A percentile compares a stretch with the other conserved stretches of the same genome.
Evolutionary conservation across 2,888 invertebrate genomes (phyloP).

Genomic region (Amphipyra berbera): DNA sequence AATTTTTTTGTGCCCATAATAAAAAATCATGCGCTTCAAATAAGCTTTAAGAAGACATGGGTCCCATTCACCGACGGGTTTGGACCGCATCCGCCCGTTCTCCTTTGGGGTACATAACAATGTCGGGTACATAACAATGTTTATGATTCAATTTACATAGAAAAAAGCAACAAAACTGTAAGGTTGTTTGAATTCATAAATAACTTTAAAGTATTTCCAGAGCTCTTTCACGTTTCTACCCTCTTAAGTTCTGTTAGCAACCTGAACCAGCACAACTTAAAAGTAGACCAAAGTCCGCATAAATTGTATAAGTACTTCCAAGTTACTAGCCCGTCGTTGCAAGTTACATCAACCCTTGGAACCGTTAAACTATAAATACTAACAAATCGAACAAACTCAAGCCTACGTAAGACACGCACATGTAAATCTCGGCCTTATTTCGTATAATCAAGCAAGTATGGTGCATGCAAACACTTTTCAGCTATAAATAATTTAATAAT

Average conservation of each 20-base stretch:
- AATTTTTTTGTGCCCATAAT: too few relatives aligned
- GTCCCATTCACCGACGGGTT: too few relatives aligned
- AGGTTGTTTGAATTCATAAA: not conserved
- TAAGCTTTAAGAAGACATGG: too few relatives aligned
- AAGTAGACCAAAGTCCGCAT: slow-evolving; percentile 29
- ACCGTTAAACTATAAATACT: slow-evolving; percentile 46
- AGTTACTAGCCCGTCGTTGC: slow-evolving; percentile 8
- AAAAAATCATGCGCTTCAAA: too few relatives aligned
- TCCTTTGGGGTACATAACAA: too few relatives aligned
- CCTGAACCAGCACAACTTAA: slow-evolving; percentile 4
- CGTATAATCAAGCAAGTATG: slow-evolving; percentile 31
- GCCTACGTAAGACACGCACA: slow-evolving; percentile 51
- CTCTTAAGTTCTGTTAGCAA: too few relatives aligned
- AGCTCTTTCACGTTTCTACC: not conserved
- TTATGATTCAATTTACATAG: too few relatives aligned
- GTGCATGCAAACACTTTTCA: slow-evolving; percentile 41
- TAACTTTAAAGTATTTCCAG: not conserved
- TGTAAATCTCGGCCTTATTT: slow-evolving; percentile 66
- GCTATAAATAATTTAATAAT: slow-evolving; percentile 54
- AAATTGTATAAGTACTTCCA: slow-evolving; percentile 27
- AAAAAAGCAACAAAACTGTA: too few relatives aligned
- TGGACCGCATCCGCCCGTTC: too few relatives aligned
- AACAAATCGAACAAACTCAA: slow-evolving; percentile 52
- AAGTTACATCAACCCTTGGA: slow-evolving; percentile 17
- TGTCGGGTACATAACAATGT: too few relatives aligned